Evolutionary conservation across 2,113 vertebrate genomes (phyloP), one percentile per base, ranked within the genome.

Genomic region (Platichthys stellatus): DNA sequence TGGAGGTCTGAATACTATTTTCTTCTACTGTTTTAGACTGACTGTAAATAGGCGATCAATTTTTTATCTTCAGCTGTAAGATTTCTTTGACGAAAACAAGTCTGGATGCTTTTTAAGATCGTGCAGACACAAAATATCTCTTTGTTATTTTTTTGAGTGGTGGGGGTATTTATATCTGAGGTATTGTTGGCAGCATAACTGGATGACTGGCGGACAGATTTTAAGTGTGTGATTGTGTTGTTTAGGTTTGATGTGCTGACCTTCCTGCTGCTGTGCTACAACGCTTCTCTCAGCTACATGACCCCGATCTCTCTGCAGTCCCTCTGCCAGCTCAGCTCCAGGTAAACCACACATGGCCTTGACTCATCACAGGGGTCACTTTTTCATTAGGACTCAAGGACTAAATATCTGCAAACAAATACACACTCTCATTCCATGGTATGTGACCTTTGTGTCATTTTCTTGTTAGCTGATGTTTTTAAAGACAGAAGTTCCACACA

Each of bases 241-340:
- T 83, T 68, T 57, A 99, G 98, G 88, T 98, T 99, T 91, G 97
- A 99, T 93, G 98, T 99, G 65, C 91, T 99, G 94, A 96, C 97
- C 73, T 99, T 98, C 88, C 96, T 99, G 86, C 91, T 99, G 84
- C 93, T 98, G 80, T 97, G 97, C 89, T 99, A 99, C 92, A 99
- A 99, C 53, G 95, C 96, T 90, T 94, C 96, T 86, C 95, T 99
- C 91, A 96, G 95, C 90, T 96, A 96, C 90, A 96, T 99, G 97
- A 95, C 95, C 84, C 76, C 93, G 80, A 93, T 95, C 81, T 99
- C 98, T 83, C 95, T 99, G 82, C 97, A 97, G 81, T 97, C 97
- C 1, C 90, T 99, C 81, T 99, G 97, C 92, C 97, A 96, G 4
- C 95, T 99, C 86, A 97, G 95, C 88, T 99, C 98, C 92, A 97